phyloP scores from a whole-genome alignment of 2,888 invertebrate genomes.

The Fragum sueziense region DNA sequence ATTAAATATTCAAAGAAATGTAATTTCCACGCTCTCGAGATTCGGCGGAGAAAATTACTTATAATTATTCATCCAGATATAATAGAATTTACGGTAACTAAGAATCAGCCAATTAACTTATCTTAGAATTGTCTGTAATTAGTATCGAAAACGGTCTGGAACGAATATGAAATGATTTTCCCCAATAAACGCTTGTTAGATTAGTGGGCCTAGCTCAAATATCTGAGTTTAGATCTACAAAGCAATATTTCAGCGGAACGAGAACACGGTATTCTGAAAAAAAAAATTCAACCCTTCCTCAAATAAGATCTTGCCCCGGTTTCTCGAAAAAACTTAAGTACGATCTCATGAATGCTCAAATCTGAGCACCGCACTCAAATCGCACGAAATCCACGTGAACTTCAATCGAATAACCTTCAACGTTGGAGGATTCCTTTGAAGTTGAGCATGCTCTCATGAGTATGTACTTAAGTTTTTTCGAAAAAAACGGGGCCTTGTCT shows the following conservation, averaged over 20 bases:
- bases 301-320: no score
- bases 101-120: neutral
- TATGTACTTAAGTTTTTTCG: no score
- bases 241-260: neutral
- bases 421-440: no score
- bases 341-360: no score
- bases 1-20: neutral
- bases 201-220: neutral
- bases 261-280: no score
- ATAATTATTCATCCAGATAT: neutral
- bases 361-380: no score
- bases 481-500: no score
- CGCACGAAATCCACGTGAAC: no score
- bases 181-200: neutral
- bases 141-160: neutral
- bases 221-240: neutral
- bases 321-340: no score
- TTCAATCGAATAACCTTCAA: no score
- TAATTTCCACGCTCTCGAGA: neutral
- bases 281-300: no score
- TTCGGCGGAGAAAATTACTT: neutral
- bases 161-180: neutral
- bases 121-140: neutral
- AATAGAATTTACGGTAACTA: neutral
- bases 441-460: no score